Evolutionary conservation across 2,113 vertebrate species (phyloP).

Genomic region (Corydoras sp.): DNA sequence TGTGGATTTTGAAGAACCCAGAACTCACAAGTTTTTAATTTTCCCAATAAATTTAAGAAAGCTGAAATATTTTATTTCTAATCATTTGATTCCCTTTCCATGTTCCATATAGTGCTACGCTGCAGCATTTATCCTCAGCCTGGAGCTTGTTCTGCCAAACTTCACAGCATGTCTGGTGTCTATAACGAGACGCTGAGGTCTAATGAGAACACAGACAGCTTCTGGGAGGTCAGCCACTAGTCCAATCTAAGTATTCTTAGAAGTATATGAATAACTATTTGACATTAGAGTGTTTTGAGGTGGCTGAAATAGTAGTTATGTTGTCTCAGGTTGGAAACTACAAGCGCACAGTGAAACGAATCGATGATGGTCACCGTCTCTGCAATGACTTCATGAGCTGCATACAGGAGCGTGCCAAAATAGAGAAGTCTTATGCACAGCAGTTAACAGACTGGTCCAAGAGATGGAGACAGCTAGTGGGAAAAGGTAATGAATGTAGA

Average conservation of each 20-base stretch:
- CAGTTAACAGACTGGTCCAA: conserved; percentile 96
- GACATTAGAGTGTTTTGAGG: neutral
- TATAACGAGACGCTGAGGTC: conserved; percentile 78
- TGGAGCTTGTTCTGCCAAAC: conserved; percentile 47
- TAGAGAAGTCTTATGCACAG: conserved; percentile 89
- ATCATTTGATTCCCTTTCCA: neutral
- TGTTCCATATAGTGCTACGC: conserved; percentile 49
- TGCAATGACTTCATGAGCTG: conserved; percentile 97
- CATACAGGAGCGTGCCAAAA: conserved; percentile 94
- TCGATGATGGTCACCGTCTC: conserved; percentile 89
- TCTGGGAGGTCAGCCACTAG: conserved; percentile 83
- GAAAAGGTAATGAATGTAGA: conserved; percentile 72
- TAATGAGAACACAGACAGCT: conserved; percentile 86
- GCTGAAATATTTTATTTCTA: too few species aligned
- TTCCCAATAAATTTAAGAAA: too few species aligned
- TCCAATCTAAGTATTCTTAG: neutral
- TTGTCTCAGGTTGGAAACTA: conserved; percentile 87
- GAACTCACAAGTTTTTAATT: too few species aligned
- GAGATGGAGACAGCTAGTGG: conserved; percentile 90
- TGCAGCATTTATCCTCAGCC: conserved; percentile 47
- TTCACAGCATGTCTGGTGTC: conserved; percentile 81
- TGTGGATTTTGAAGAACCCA: too few species aligned
- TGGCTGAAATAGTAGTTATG: neutral
- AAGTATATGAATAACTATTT: neutral
- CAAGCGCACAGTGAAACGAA: conserved; percentile 90